Conservation (phyloP, 2,797 vertebrate species). For the Thripadectes ignobilis region DNA sequence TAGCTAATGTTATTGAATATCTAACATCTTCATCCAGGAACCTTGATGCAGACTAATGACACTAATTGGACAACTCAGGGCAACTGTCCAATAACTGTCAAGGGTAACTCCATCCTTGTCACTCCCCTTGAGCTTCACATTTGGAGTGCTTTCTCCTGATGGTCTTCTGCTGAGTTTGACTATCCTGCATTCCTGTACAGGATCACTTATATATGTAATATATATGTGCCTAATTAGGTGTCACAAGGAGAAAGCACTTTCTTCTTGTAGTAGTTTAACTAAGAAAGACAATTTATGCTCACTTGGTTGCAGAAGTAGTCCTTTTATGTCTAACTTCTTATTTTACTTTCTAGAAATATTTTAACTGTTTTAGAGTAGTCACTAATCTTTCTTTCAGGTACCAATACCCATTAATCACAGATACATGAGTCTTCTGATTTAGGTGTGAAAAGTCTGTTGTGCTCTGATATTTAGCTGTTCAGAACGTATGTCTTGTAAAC, state of each 20-base stretch:
- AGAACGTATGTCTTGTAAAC: not conserved
- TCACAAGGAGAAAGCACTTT: not conserved
- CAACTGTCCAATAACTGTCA: not conserved
- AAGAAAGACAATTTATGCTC: not conserved
- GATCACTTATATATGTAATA: not conserved
- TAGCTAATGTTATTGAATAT: not conserved
- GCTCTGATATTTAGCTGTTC: not conserved
- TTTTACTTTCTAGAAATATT: not conserved
- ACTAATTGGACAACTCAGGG: not conserved
- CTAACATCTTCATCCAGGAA: not conserved
- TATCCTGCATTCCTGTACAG: not conserved
- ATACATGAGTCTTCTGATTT: not conserved
- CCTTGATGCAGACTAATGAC: not conserved
- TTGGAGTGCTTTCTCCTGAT: not conserved
- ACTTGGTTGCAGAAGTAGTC: not conserved
- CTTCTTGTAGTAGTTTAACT: not conserved
- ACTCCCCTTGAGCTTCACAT: not conserved
- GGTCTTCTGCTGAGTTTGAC: not conserved
- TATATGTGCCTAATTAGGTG: not conserved
- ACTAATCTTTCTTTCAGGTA: not conserved
- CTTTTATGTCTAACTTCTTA: not conserved
- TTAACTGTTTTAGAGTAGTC: not conserved
- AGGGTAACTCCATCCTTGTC: not conserved
- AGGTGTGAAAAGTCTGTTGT: not conserved
- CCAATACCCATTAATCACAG: not conserved